phyloP scores from a whole-genome alignment of 2,113 vertebrate species.

The Otis tarda region DNA sequence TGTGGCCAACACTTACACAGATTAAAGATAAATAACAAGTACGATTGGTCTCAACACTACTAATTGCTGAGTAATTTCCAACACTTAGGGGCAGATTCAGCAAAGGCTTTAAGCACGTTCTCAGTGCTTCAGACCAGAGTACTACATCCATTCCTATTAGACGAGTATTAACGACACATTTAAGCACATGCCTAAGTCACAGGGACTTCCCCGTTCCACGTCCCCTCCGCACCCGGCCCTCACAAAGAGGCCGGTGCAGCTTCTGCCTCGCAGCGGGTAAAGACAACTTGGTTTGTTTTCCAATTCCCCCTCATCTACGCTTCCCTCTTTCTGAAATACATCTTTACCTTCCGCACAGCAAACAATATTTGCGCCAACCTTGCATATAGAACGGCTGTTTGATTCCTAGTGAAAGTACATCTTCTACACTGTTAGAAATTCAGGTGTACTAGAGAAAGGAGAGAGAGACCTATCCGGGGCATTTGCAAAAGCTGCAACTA shows the following conservation, averaged over 20 bases:
- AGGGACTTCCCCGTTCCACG: neutral
- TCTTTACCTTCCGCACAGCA: neutral
- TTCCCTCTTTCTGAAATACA: neutral
- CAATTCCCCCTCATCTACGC: too few species aligned
- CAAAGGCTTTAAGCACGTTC: neutral
- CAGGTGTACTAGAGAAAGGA: neutral
- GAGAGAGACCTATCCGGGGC: neutral
- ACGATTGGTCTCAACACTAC: neutral
- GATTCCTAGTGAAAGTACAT: neutral
- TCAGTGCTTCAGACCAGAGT: neutral
- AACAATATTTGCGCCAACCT: neutral
- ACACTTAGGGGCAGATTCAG: neutral
- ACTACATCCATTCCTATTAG: too few species aligned
- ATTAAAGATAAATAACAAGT: neutral
- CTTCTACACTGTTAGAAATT: neutral
- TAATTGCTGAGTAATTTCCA: neutral
- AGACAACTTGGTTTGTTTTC: neutral
- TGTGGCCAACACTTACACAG: neutral
- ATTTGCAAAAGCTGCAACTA: neutral
- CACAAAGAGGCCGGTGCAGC: neutral
- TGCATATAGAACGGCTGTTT: neutral
- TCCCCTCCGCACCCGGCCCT: neutral
- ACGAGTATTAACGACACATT: neutral
- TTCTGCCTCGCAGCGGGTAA: neutral
- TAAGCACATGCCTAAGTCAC: neutral